Evolutionary conservation across 2,888 invertebrate genomes (phyloP).

Genomic region (Scaptodrosophila latifasciaeformis): DNA sequence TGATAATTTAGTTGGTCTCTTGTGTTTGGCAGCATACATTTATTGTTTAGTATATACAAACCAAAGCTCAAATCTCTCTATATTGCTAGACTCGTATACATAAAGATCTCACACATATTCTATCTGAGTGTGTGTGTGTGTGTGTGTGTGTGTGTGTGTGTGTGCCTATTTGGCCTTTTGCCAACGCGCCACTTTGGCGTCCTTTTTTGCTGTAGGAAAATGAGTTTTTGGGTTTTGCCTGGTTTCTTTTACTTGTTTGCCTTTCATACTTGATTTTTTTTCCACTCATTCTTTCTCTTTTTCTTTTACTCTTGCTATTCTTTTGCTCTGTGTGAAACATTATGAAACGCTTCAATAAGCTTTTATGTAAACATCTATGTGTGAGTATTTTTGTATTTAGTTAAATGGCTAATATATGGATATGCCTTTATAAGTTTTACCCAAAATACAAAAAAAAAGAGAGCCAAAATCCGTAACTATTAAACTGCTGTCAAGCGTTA

Average conservation of each 20-base stretch:
- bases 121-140: slow-evolving; percentile 2
- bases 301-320: slow-evolving; percentile 24
- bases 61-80: slow-evolving; percentile 26
- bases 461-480: neutral
- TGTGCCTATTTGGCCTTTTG: slow-evolving; percentile 59
- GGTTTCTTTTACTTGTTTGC: slow-evolving; percentile 21
- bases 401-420: slow-evolving; percentile 26
- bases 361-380: slow-evolving; percentile 30
- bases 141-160: slow-evolving; percentile 17
- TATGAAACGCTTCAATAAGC: slow-evolving; percentile 63
- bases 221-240: slow-evolving; percentile 53
- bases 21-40: slow-evolving; percentile 45
- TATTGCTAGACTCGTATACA: slow-evolving; percentile 9
- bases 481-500: slow-evolving; percentile 31
- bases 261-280: neutral
- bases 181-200: slow-evolving; percentile 65
- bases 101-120: no score
- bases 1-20: slow-evolving; percentile 67
- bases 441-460: no score
- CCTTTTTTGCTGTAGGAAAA: slow-evolving; percentile 65
- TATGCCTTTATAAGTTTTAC: slow-evolving; percentile 19
- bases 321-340: slow-evolving; percentile 31
- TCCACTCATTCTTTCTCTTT: slow-evolving; percentile 1
- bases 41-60: slow-evolving; percentile 41
- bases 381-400: neutral